Evolutionary conservation across 1,140 invertebrate species (phyloP), one percentile per base, ranked within the genome.

Genomic region (Drosophila sproati): DNA sequence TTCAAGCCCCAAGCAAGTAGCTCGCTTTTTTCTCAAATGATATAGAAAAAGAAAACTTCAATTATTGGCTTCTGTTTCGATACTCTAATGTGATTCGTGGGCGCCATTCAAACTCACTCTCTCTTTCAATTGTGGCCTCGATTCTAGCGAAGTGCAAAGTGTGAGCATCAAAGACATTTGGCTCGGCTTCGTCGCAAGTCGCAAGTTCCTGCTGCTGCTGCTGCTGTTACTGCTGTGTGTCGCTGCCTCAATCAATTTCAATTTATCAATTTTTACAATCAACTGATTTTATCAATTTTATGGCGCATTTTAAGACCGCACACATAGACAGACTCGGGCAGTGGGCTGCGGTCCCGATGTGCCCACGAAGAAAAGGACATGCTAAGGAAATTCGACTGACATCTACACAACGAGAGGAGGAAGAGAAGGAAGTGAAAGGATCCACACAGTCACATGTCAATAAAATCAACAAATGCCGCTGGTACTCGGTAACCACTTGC

Each of bases 231-330:
- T 59, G 20, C 57, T 52, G 1, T 61, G 32, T 39, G 28, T 63
- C 63, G 50, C 73, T 82, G 80, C 83, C 86, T 89, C 86, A 89
- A 90, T 89, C 85, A 89, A 89, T 89, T 89, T 89, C 85, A 89
- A 89, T 89, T 89, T 89, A 89, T 89, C 85, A 89, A 89, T 89
- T 89, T 89, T 85, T 89, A 89, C 85, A 89, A 89, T 89, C 85
- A 89, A 89, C 85, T 89, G 85, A 89, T 89, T 89, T 89, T 88
- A 89, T 89, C 85, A 89, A 89, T 89, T 89, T 89, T 81, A 89
- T 89, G 80, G 85, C 78, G 86, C 85, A 81, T 89, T 89, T 89
- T 85, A 89, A 73, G 81, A 73, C 71, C 75, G 78, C 75, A 56
- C 76, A 59, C 57, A 62, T 66, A 50, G 41, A 62, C 57, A 57